Percentiles rank a stretch among this genome's conserved stretches.
Conservation (phyloP, 2,113 vertebrate species). For the Alouatta palliata region DNA sequence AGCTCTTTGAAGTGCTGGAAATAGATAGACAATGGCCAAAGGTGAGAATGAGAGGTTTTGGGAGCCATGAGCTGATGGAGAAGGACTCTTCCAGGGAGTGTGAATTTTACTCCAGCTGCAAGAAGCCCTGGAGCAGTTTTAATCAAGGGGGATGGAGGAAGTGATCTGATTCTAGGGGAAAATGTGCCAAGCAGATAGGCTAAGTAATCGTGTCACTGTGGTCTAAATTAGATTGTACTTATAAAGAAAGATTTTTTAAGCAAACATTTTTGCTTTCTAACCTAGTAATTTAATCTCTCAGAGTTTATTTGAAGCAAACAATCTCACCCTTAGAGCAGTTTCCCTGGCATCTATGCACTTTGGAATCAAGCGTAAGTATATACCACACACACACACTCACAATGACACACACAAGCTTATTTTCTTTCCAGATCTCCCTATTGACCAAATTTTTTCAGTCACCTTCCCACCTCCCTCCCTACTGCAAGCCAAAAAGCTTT, state of each 20-base stretch:
- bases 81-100: accelerated
- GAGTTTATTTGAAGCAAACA: background rate
- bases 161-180: background rate
- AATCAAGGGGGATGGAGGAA: too few species aligned
- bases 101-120: background rate
- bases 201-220: background rate
- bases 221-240: background rate
- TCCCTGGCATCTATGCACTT: background rate
- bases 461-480: background rate
- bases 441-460: background rate
- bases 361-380: background rate
- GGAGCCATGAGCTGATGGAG: background rate
- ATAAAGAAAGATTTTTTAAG: background rate
- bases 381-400: too few species aligned
- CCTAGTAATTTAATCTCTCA: background rate
- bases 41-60: background rate
- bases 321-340: background rate
- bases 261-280: background rate
- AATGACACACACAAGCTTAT: background rate
- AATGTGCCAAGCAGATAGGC: background rate
- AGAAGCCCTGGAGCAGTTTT: background rate
- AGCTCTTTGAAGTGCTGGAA: background rate
- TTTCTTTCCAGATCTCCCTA: background rate
- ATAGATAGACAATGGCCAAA: background rate
- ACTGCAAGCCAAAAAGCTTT: background rate